These are phyloP conservation scores for Oxygymnocypris stewartii DNA, from an alignment of 2,113 vertebrate genomes.

Conservation along the genomic window DNA sequence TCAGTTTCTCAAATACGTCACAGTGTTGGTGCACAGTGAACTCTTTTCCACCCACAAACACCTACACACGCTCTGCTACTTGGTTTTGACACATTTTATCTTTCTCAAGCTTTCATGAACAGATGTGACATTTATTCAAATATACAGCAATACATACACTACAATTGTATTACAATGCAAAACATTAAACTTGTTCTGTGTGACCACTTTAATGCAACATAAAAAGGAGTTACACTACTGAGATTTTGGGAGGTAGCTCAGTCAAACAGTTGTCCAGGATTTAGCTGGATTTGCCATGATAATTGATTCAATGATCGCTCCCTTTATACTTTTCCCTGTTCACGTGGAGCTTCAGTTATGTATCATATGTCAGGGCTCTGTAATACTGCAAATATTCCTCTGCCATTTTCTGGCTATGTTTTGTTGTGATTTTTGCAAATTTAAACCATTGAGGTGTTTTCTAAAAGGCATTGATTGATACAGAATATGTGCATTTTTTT, in stretches of 20 bases:
- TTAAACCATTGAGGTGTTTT: neutral
- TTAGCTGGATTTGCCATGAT: neutral
- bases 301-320: neutral
- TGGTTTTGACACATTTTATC: neutral
- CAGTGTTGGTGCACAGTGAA: slow-evolving; percentile 27
- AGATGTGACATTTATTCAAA: neutral
- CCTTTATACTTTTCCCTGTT: neutral
- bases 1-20: neutral
- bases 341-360: neutral
- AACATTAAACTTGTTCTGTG: neutral
- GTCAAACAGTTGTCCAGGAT: neutral
- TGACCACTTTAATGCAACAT: neutral
- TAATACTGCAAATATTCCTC: neutral
- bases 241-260: slow-evolving; percentile 1
- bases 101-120: neutral
- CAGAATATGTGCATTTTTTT: neutral
- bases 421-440: neutral
- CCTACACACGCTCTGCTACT: slow-evolving; percentile 14
- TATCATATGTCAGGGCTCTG: neutral
- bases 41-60: neutral
- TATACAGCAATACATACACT: neutral
- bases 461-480: neutral
- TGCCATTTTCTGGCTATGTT: neutral
- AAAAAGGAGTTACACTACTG: neutral
- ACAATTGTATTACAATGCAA: neutral